These are phyloP conservation scores for Merodon equestris DNA, from an alignment of 2,888 invertebrate species.

Conservation along the genomic window DNA sequence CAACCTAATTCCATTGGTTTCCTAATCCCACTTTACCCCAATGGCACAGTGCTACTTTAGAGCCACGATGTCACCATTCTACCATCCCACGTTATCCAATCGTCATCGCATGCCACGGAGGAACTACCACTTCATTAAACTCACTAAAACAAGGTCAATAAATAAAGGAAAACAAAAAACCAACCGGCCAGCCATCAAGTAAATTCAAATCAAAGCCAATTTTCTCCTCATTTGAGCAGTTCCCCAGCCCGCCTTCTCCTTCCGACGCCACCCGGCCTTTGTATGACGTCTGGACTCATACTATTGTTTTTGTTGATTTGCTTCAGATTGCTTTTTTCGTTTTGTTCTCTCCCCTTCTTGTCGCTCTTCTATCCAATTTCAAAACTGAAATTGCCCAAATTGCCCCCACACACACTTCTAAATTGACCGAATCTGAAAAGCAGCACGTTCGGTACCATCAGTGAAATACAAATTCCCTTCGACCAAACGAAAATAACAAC, in stretches of 20 bases:
- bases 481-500: conserved; percentile 3
- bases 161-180: conserved; percentile 10
- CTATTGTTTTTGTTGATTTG: conserved; percentile 16
- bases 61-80: no score
- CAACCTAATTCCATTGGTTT: no score
- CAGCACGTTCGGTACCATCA: conserved; percentile 12
- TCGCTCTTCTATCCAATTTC: conserved; percentile 17
- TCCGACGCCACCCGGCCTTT: no score
- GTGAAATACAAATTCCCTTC: conserved; percentile 8
- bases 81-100: conserved; percentile 12
- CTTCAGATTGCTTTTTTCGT: no score
- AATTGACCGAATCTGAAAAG: conserved; percentile 43
- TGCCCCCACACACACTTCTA: conserved; percentile 19
- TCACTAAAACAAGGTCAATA: conserved; percentile 48
- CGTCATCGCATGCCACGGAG: conserved; percentile 25
- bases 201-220: conserved; percentile 19
- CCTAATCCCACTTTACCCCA: no score
- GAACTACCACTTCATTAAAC: conserved; percentile 51
- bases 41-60: no score
- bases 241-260: no score
- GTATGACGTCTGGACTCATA: background rate
- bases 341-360: no score
- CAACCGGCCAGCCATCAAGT: background rate
- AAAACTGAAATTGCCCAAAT: conserved; percentile 52
- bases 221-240: conserved; percentile 13